Conservation (phyloP, 2,113 vertebrate genomes). For the Platichthys stellatus region DNA sequence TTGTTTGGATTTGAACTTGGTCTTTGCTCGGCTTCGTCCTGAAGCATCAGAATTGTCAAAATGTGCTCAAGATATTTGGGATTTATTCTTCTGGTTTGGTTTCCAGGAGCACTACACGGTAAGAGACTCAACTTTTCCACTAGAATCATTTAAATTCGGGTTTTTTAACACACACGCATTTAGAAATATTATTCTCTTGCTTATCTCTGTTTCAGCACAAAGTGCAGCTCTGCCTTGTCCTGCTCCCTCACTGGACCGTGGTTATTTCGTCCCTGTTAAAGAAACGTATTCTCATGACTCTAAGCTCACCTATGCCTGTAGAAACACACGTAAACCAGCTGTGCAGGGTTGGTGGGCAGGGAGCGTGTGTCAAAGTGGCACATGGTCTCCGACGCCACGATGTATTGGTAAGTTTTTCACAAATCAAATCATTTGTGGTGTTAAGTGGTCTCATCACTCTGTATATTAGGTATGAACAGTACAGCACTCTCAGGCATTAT, state of each 20-base stretch:
- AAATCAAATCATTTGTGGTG: not conserved
- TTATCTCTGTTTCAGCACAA: conserved; percentile 33
- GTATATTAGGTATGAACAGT: too few species aligned
- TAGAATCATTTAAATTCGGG: not conserved
- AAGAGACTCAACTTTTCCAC: not conserved
- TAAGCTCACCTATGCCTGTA: conserved; percentile 6
- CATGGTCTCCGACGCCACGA: conserved; percentile 38
- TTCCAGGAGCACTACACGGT: conserved; percentile 38
- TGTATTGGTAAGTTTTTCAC: conserved; percentile 59
- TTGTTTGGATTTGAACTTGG: not conserved
- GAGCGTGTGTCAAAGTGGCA: conserved; percentile 33
- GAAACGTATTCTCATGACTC: not conserved
- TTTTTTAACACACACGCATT: not conserved
- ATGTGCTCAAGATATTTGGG: conserved; percentile 22
- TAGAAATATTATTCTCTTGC: not conserved
- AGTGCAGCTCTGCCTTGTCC: not conserved
- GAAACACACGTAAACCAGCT: conserved; percentile 26
- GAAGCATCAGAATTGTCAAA: conserved; percentile 15
- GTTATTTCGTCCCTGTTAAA: not conserved
- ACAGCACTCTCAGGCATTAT: too few species aligned
- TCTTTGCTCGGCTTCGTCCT: not conserved
- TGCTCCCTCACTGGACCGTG: not conserved
- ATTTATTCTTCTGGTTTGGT: conserved; percentile 44
- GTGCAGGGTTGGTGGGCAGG: conserved; percentile 58
- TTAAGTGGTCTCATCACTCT: too few species aligned